Evolutionary conservation across 2,113 vertebrate genomes (phyloP).

Genomic region (Excalfactoria chinensis): DNA sequence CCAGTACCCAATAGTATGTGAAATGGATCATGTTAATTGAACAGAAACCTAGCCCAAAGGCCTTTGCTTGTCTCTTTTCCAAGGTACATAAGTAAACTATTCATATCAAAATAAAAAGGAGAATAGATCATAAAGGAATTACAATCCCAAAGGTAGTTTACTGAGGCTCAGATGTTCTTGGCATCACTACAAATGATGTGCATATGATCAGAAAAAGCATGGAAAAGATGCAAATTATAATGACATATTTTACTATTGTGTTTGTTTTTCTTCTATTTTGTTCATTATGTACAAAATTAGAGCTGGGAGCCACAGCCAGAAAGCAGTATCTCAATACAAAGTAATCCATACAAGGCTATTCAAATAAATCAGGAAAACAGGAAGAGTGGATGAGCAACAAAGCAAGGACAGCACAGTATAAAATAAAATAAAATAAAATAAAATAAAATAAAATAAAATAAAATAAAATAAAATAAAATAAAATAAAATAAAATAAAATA

Average conservation of each 20-base stretch:
- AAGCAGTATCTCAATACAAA: conserved; percentile 20
- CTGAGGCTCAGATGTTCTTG: conserved; percentile 41
- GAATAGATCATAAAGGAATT: conserved; percentile 58
- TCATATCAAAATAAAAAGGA: conserved; percentile 32
- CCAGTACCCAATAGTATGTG: background rate
- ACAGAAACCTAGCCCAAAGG: conserved; percentile 41
- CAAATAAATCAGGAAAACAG: background rate
- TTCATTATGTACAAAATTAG: conserved; percentile 56
- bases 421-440: background rate
- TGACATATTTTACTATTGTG: conserved; percentile 29
- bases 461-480: background rate
- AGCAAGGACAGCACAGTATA: background rate
- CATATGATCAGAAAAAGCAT: conserved; percentile 29
- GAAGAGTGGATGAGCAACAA: background rate
- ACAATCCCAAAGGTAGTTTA: conserved; percentile 44
- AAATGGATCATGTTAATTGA: conserved; percentile 30
- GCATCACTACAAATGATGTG: conserved; percentile 33
- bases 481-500: background rate
- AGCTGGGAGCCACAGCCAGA: conserved; percentile 28
- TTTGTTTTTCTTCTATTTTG: conserved; percentile 35
- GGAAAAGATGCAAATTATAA: conserved; percentile 39
- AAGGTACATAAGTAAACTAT: conserved; percentile 14
- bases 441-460: background rate
- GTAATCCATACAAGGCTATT: background rate
- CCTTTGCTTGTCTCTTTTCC: conserved; percentile 29